Evolutionary conservation across 2,797 vertebrate genomes (phyloP).

Genomic region (Macropus fuliginosus): DNA sequence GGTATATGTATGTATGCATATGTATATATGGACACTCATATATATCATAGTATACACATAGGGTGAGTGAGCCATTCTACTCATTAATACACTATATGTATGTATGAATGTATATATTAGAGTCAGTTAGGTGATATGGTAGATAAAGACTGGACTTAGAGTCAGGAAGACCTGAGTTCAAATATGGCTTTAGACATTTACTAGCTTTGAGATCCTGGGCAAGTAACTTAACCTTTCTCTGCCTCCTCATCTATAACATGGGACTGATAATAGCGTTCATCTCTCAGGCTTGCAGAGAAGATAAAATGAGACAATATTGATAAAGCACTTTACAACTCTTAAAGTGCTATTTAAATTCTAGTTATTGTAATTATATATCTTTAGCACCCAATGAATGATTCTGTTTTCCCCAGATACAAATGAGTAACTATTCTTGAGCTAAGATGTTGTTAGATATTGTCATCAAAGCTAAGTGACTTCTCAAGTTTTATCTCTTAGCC

Average conservation of each 20-base stretch:
- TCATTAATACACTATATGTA: not conserved
- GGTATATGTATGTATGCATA: not conserved
- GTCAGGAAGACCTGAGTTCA: not conserved
- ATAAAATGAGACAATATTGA: not conserved
- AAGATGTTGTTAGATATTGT: conserved; percentile 66
- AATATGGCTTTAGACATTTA: not conserved
- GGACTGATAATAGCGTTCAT: not conserved
- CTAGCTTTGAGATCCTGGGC: not conserved
- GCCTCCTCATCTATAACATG: not conserved
- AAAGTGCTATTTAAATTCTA: not conserved
- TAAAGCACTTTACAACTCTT: not conserved
- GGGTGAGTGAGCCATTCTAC: too few relatives aligned
- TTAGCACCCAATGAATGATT: conserved; percentile 43
- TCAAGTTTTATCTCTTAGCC: conserved; percentile 53
- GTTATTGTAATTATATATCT: not conserved
- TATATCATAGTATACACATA: not conserved
- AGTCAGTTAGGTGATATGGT: not conserved
- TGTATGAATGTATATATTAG: not conserved
- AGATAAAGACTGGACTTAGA: not conserved
- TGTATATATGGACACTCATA: not conserved
- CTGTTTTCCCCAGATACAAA: conserved; percentile 63
- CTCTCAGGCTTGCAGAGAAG: not conserved
- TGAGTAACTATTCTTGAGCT: conserved; percentile 58
- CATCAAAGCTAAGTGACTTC: conserved; percentile 59
- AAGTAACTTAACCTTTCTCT: not conserved